A percentile compares a stretch with the other conserved stretches of the same genome.
These are phyloP conservation scores for Muscidifurax raptorellus DNA, from an alignment of 1,140 invertebrate genomes.

Conservation along the genomic window DNA sequence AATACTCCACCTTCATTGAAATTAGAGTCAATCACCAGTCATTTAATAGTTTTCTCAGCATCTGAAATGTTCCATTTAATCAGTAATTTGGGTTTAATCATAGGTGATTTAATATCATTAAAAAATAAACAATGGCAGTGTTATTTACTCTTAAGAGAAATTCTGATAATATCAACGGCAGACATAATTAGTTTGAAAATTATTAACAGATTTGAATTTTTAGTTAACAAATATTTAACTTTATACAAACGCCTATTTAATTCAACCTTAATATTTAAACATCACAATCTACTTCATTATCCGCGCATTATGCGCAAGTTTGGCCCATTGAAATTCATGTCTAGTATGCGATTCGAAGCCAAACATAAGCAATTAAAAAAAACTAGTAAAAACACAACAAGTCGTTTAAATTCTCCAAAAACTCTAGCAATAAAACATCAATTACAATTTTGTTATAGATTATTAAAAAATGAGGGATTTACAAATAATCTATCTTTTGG, in stretches of 20 bases:
- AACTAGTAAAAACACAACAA: neutral
- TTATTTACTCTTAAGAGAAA: slow-evolving; percentile 3
- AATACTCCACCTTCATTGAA: slow-evolving; percentile 7
- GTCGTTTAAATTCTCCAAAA: neutral
- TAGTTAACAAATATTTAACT: neutral
- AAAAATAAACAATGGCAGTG: neutral
- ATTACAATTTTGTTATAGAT: slow-evolving; percentile 16
- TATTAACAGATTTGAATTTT: neutral
- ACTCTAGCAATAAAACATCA: slow-evolving; percentile 22
- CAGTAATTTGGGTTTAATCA: neutral
- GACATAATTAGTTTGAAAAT: neutral
- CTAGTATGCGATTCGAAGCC: neutral
- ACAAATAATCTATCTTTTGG: neutral
- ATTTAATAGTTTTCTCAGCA: slow-evolving; percentile 8
- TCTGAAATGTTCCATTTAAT: slow-evolving; percentile 19
- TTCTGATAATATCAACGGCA: neutral
- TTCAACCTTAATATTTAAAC: neutral
- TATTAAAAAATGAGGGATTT: neutral
- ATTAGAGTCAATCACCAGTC: neutral
- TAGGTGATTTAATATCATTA: neutral
- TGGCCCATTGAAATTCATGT: slow-evolving; percentile 2
- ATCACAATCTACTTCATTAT: slow-evolving; percentile 22
- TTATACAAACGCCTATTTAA: neutral
- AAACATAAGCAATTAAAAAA: slow-evolving; percentile 25
- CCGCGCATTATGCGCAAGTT: neutral